Percentiles rank a stretch among this genome's conserved stretches.
These are phyloP conservation scores for Raphicerus campestris DNA, from an alignment of 2,113 vertebrate species.

Conservation along the genomic window DNA sequence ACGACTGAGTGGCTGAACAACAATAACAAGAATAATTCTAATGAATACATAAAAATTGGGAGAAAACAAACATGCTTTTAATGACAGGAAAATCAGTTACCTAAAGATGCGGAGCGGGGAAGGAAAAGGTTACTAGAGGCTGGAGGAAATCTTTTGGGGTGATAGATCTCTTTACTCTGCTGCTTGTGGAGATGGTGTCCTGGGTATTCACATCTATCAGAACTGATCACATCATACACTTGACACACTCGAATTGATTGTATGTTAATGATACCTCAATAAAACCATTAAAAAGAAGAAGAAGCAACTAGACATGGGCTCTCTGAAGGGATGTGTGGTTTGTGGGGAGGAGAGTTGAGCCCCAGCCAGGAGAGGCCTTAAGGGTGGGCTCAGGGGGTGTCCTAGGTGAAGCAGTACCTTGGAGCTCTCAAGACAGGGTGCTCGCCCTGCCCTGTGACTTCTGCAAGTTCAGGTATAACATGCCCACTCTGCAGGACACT, in stretches of 20 bases:
- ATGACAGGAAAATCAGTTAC: neutral
- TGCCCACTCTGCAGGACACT: neutral
- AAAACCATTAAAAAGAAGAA: neutral
- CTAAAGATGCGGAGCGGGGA: neutral
- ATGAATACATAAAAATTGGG: neutral
- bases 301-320: neutral
- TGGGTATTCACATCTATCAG: neutral
- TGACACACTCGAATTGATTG: neutral
- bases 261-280: neutral
- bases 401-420: neutral
- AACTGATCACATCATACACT: neutral
- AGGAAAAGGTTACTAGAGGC: neutral
- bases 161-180: neutral
- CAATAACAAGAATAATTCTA: neutral
- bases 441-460: neutral
- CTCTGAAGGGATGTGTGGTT: neutral
- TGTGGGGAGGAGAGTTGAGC: neutral
- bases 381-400: neutral
- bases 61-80: neutral
- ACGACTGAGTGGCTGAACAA: neutral
- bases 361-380: neutral
- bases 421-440: neutral
- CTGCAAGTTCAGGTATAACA: neutral
- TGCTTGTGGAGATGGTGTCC: neutral
- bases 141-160: fast-evolving